These are phyloP conservation scores for Neuroscelio doddi DNA, from an alignment of 2,888 invertebrate genomes.

Conservation along the genomic window DNA sequence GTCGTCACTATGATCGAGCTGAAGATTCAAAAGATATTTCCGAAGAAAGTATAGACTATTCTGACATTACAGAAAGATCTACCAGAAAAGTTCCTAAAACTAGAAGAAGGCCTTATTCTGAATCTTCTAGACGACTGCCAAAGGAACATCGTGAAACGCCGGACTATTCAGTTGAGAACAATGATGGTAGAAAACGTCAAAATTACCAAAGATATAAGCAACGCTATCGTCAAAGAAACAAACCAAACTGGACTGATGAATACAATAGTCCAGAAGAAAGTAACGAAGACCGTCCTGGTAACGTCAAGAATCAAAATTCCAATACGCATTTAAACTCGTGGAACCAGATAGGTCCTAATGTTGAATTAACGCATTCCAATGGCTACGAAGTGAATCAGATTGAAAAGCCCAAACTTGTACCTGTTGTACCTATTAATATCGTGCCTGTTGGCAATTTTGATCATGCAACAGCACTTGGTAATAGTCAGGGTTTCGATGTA, in stretches of 20 bases:
- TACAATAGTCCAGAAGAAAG: conserved; percentile 48
- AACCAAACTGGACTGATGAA: conserved; percentile 56
- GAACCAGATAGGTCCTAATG: conserved; percentile 62
- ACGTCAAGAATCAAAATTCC: conserved; percentile 34
- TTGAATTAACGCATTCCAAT: conserved; percentile 61
- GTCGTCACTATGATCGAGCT: conserved; percentile 55
- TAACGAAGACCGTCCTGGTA: conserved; percentile 21
- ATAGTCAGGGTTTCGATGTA: conserved; percentile 73
- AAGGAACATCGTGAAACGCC: conserved; percentile 62
- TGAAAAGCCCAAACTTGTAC: conserved; percentile 64
- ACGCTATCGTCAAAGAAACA: conserved; percentile 51
- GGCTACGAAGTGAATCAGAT: conserved; percentile 61
- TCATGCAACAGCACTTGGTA: conserved; percentile 71
- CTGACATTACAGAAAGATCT: conserved; percentile 60
- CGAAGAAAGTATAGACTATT: conserved; percentile 60
- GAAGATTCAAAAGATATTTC: conserved; percentile 58
- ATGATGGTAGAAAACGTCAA: conserved; percentile 50
- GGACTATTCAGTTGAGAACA: conserved; percentile 47
- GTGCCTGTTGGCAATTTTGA: conserved; percentile 69
- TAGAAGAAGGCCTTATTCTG: conserved; percentile 54
- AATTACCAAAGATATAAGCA: conserved; percentile 52
- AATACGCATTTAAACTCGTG: conserved; percentile 51
- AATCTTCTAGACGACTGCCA: conserved; percentile 54
- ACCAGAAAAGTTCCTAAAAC: conserved; percentile 57
- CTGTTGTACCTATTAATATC: conserved; percentile 64